Percentiles rank a stretch among this genome's conserved stretches.
Evolutionary conservation across 2,113 vertebrate genomes (phyloP).

Genomic region (Aramus guarauna): DNA sequence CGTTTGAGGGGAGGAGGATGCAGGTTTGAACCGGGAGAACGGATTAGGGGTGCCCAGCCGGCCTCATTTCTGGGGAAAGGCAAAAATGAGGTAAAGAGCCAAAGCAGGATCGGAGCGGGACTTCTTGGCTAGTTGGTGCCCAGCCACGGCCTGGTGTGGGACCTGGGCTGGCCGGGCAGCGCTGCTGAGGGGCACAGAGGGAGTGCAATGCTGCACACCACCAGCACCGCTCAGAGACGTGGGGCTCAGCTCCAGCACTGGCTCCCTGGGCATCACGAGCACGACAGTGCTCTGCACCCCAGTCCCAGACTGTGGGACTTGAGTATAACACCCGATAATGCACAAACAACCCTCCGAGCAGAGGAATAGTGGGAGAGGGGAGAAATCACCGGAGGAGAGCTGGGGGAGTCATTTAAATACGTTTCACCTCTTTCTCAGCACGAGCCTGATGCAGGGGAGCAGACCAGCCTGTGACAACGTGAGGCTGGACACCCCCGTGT

Average conservation of each 20-base stretch:
- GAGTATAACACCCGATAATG: background rate
- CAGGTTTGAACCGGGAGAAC: background rate
- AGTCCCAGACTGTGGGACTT: background rate
- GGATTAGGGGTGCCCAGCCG: background rate
- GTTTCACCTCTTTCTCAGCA: background rate
- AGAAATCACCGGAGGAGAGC: background rate
- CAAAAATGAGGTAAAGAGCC: background rate
- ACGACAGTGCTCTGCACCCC: background rate
- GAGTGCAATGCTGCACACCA: background rate
- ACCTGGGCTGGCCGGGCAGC: background rate
- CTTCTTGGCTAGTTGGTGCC: background rate
- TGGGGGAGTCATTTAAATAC: background rate
- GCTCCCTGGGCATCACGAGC: background rate
- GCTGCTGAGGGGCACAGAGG: background rate
- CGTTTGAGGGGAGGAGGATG: background rate
- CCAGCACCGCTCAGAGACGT: background rate
- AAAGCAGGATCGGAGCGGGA: background rate
- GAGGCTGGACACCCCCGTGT: background rate
- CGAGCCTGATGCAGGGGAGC: background rate
- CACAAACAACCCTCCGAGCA: background rate
- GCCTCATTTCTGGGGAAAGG: background rate
- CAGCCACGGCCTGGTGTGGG: rapidly evolving
- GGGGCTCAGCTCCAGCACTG: background rate
- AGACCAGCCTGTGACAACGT: background rate
- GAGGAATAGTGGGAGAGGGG: background rate